phyloP scores from a whole-genome alignment of 2,113 vertebrate genomes.

The Fukomys damarensis region DNA sequence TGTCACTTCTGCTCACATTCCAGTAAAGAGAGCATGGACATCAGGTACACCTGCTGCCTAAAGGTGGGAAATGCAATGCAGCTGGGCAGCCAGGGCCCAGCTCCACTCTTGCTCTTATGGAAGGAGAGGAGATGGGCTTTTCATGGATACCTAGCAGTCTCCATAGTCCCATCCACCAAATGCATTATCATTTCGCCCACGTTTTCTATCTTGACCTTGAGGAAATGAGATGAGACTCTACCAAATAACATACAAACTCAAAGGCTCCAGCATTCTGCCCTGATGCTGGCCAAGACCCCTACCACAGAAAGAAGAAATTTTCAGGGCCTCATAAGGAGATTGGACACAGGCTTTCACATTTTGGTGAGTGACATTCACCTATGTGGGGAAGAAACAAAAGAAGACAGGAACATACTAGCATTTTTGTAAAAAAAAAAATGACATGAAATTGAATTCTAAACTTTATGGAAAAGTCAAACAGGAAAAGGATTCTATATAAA shows the following conservation, averaged over 20 bases:
- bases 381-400: constrained; percentile 6
- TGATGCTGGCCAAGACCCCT: neutral
- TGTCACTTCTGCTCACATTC: neutral
- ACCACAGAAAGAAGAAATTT: neutral
- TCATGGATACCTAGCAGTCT: neutral
- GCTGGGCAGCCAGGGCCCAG: neutral
- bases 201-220: neutral
- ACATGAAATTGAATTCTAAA: constrained; percentile 15
- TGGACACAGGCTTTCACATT: neutral
- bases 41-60: fast-evolving
- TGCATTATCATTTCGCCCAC: neutral
- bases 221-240: constrained; percentile 11
- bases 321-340: neutral
- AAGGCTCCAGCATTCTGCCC: neutral
- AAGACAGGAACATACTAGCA: neutral
- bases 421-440: neutral
- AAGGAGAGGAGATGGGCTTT: neutral
- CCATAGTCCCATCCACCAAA: neutral
- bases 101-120: neutral
- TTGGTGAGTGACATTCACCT: neutral
- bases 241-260: constrained; percentile 10
- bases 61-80: no score
- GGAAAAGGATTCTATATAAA: neutral
- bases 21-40: neutral
- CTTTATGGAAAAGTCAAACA: neutral